Percentiles rank a stretch among this genome's conserved stretches.
phyloP scores from a whole-genome alignment of 2,888 invertebrate species.

The Psylliodes chrysocephalus region DNA sequence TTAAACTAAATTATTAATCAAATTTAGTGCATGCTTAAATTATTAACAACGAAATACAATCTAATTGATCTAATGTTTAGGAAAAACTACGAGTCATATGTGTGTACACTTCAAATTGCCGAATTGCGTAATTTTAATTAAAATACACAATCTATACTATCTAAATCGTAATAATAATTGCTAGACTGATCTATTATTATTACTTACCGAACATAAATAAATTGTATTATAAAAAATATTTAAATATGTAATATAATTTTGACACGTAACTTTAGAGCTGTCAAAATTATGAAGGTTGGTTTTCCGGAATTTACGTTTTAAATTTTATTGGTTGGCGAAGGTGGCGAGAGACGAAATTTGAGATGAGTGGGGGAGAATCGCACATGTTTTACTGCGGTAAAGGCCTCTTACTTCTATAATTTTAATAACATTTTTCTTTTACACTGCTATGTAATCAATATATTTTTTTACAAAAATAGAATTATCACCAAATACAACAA shows the following conservation, averaged over 20 bases:
- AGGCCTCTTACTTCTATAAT: no score
- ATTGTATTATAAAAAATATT: conserved; percentile 37
- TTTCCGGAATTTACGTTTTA: conserved; percentile 3
- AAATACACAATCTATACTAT: no score
- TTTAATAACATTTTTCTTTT: no score
- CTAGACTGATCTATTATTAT: conserved; percentile 22
- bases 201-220: conserved; percentile 49
- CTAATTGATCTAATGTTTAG: no score
- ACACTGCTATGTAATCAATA: no score
- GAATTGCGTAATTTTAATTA: conserved; percentile 1
- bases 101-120: conserved; percentile 5
- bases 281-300: conserved; percentile 21
- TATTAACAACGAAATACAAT: no score
- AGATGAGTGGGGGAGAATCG: not conserved
- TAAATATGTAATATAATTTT: conserved; percentile 20
- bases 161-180: no score
- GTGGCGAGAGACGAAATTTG: no score
- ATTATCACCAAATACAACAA: no score
- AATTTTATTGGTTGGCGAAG: conserved; percentile 2
- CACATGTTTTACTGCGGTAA: no score
- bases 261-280: conserved; percentile 38
- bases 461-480: no score
- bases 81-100: not conserved
- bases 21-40: no score
- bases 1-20: not conserved